These are phyloP conservation scores for Aphelocoma californica DNA, from an alignment of 2,797 vertebrate species.

Conservation along the genomic window DNA sequence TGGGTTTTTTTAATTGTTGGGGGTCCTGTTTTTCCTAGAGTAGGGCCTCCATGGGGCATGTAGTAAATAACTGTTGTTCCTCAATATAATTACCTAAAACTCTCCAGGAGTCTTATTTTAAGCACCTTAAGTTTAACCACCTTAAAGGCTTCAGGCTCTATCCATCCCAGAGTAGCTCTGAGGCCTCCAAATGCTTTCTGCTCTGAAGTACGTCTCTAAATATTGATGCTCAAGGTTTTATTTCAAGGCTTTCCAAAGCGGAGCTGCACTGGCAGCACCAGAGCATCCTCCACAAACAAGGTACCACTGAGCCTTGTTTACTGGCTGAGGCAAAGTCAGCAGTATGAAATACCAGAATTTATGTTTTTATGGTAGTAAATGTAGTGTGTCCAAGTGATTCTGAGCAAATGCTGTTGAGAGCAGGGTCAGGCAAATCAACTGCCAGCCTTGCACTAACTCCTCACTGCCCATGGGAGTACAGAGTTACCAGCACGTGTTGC, in stretches of 20 bases:
- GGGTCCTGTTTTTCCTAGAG: neutral
- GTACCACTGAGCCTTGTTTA: neutral
- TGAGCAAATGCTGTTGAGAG: neutral
- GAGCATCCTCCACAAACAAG: neutral
- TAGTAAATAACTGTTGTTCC: neutral
- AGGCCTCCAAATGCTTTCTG: neutral
- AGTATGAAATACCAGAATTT: neutral
- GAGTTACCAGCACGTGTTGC: neutral
- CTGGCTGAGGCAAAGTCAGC: neutral
- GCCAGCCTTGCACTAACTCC: neutral
- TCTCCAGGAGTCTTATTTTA: neutral
- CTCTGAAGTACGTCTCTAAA: neutral
- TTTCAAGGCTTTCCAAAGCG: neutral
- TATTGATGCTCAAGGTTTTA: neutral
- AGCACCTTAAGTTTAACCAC: neutral
- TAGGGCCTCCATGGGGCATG: neutral
- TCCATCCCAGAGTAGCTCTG: neutral
- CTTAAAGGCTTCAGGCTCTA: neutral
- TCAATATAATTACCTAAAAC: neutral
- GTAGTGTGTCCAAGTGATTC: neutral
- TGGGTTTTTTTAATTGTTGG: neutral
- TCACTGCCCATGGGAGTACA: rapidly evolving
- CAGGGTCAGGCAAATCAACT: neutral
- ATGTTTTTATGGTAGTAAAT: neutral
- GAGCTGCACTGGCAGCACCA: neutral